phyloP scores from a whole-genome alignment of 2,797 vertebrate species.

The Girardinus metallicus region DNA sequence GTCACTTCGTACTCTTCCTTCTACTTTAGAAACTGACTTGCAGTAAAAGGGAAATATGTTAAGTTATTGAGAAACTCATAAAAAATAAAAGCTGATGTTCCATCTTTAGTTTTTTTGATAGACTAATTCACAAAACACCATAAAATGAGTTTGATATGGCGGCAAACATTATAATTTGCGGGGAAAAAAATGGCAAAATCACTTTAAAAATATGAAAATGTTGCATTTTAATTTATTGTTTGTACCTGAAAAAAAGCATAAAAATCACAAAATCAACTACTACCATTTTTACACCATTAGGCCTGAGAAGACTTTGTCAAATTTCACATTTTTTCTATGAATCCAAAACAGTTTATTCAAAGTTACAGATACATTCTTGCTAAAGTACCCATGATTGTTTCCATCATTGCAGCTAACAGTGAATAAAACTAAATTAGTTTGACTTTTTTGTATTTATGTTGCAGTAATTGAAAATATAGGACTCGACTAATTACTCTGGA shows the following conservation, averaged over 20 bases:
- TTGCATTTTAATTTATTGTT: background rate
- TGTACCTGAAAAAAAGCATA: background rate
- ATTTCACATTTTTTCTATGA: too few relatives aligned
- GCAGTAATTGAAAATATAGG: background rate
- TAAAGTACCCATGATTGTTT: background rate
- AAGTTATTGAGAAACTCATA: background rate
- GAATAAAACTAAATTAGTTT: background rate
- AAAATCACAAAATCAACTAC: background rate
- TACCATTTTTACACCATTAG: background rate
- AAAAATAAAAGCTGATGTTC: background rate
- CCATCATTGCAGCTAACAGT: background rate
- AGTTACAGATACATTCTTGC: background rate
- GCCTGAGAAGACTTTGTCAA: background rate
- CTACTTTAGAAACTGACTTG: background rate
- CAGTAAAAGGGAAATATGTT: background rate
- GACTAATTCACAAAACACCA: background rate
- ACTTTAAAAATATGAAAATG: background rate
- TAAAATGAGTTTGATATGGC: background rate
- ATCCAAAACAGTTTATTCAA: too few relatives aligned
- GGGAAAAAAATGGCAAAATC: background rate
- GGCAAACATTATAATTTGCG: background rate
- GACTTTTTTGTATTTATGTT: background rate
- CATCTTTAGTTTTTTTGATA: background rate
- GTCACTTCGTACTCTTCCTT: constrained; percentile 1
- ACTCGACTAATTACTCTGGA: background rate